Percentiles rank a stretch among this genome's conserved stretches.
Evolutionary conservation across 2,113 vertebrate genomes (phyloP).

Genomic region (Neomonachus schauinslandi): DNA sequence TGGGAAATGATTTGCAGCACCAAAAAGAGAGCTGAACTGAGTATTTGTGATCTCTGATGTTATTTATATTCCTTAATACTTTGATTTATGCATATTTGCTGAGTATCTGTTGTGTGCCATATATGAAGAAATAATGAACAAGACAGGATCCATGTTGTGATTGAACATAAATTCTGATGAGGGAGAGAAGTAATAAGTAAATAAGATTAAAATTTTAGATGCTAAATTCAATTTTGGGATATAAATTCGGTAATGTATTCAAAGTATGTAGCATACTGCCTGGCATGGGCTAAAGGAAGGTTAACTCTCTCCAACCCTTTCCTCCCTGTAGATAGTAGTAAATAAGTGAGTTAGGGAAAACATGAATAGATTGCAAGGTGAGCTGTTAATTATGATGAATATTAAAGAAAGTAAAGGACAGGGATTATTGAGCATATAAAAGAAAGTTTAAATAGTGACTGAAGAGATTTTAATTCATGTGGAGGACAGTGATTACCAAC

Average conservation of each 20-base stretch:
- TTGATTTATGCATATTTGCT: not conserved
- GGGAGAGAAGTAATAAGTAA: not conserved
- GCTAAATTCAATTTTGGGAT: not conserved
- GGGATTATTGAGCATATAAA: conserved; percentile 3
- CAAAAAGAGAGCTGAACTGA: not conserved
- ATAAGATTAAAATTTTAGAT: conserved; percentile 40
- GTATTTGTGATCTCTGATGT: conserved; percentile 1
- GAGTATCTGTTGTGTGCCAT: not conserved
- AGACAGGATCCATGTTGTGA: not conserved
- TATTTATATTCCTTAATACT: conserved; percentile 16
- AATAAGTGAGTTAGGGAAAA: not conserved
- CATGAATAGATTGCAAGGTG: not conserved
- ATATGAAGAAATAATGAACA: conserved; percentile 3
- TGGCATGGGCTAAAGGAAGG: not conserved
- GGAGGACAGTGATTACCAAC: not conserved
- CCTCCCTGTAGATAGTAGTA: not conserved
- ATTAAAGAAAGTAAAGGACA: conserved; percentile 32
- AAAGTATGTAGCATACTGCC: not conserved
- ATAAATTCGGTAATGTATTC: conserved; percentile 18
- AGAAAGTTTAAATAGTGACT: not conserved
- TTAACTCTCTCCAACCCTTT: not conserved
- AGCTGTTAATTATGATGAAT: not conserved
- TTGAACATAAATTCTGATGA: conserved; percentile 14
- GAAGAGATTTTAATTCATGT: conserved; percentile 12
- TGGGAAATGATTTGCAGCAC: not conserved